Conservation (phyloP, 2,113 vertebrate genomes). For the Larimichthys polyactis region DNA sequence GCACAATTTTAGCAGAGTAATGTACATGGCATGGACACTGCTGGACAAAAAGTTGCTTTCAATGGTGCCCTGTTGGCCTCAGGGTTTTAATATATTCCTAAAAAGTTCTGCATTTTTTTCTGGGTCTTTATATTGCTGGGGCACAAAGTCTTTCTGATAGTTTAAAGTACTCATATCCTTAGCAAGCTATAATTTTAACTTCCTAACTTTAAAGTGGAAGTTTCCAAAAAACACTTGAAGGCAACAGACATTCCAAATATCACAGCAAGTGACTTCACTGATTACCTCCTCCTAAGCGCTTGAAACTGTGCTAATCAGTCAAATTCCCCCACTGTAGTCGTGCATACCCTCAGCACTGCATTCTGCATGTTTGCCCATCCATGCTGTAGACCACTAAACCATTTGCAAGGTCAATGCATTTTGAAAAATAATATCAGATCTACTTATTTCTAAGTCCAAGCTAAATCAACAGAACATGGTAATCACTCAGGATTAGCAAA, state of each 20-base stretch:
- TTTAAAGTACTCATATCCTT: not conserved
- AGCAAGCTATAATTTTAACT: not conserved
- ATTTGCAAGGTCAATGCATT: conserved; percentile 17
- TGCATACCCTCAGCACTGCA: conserved; percentile 1
- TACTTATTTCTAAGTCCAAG: conserved; percentile 2
- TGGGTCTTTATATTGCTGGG: not conserved
- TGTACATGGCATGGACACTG: no score
- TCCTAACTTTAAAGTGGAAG: not conserved
- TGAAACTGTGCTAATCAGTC: conserved; percentile 53
- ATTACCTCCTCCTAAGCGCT: conserved; percentile 44
- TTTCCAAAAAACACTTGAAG: conserved; percentile 25
- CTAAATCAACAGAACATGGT: not conserved
- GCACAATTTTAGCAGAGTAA: no score
- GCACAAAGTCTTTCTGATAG: not conserved
- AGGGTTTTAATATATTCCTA: not conserved
- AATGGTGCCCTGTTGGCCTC: not conserved
- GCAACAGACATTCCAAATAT: conserved; percentile 8
- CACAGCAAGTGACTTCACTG: conserved; percentile 25
- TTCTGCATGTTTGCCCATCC: conserved; percentile 12
- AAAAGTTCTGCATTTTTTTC: not conserved
- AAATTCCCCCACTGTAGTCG: conserved; percentile 26
- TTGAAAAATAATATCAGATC: not conserved
- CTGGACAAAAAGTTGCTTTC: not conserved
- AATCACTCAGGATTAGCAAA: conserved; percentile 18
- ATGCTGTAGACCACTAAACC: not conserved